Evolutionary conservation across 2,113 vertebrate species (phyloP).

Genomic region (Microtus pennsylvanicus): DNA sequence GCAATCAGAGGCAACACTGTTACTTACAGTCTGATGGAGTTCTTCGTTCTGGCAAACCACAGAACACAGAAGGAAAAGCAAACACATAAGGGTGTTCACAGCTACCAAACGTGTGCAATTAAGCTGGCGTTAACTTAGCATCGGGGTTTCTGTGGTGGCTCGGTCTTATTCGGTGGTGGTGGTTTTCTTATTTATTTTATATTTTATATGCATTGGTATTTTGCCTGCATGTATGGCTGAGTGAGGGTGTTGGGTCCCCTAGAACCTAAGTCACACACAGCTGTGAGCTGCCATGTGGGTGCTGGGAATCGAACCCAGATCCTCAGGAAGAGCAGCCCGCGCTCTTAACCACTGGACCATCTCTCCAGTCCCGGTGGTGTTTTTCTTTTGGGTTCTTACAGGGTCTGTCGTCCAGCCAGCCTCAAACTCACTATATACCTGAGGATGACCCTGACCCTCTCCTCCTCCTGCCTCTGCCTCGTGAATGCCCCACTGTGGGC

Average conservation of each 20-base stretch:
- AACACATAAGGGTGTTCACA: background rate
- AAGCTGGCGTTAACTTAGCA: background rate
- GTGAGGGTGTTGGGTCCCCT: no score
- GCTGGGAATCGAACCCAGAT: no score
- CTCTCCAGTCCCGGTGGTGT: no score
- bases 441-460: background rate
- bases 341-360: no score
- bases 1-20: background rate
- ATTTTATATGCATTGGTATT: no score
- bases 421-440: background rate
- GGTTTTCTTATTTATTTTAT: background rate
- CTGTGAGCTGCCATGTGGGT: no score
- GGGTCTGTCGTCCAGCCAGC: background rate
- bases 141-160: background rate
- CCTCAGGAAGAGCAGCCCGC: no score
- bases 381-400: background rate
- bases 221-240: no score
- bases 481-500: background rate
- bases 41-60: background rate
- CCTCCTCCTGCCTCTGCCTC: background rate
- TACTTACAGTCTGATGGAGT: background rate
- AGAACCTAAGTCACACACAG: no score
- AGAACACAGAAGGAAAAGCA: background rate
- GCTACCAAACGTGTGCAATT: background rate
- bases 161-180: background rate